Evolutionary conservation across 2,113 vertebrate genomes (phyloP), one percentile per base, ranked within the genome.

Genomic region (Vidua chalybeata): DNA sequence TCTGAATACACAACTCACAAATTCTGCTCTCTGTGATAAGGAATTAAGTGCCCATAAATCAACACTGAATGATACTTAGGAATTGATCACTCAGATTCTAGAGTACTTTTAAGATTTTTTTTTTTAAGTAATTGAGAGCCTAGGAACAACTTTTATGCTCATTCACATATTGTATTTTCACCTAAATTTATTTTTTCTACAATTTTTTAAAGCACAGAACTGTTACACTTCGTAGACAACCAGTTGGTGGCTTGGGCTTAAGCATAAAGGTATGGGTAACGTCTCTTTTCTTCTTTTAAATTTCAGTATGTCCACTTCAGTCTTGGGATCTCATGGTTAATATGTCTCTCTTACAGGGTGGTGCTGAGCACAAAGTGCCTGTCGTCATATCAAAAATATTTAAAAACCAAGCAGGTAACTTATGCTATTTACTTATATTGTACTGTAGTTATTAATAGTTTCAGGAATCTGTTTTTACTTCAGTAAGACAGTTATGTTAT

Each of bases 181-280:
- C 96, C 95, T 98, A 89, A 97, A 97, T 96, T 91, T 93, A 81
- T 96, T 97, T 95, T 97, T 97, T 98, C 90, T 98, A 35, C 95
- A 96, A 97, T 98, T 98, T 99, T 99, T 98, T 99, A 99, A 99
- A 99, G 99, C 99, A 98, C 99, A 99, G 99, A 99, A 99, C 99
- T 97, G 99, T 99, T 98, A 98, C 98, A 97, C 99, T 99, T 97
- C 98, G 48, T 97, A 98, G 99, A 98, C 98, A 99, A 97, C 98
- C 98, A 93, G 97, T 98, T 97, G 99, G 99, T 61, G 98, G 99
- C 97, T 98, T 99, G 98, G 99, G 99, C 97, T 98, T 99, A 95
- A 99, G 99, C 97, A 98, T 99, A 97, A 99, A 99, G 99, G 99
- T 99, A 99, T 94, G 98, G 24, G 28, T 8, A 37, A 58, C 9